Conservation (phyloP, 2,888 invertebrate genomes). For the Carcina quercana region DNA sequence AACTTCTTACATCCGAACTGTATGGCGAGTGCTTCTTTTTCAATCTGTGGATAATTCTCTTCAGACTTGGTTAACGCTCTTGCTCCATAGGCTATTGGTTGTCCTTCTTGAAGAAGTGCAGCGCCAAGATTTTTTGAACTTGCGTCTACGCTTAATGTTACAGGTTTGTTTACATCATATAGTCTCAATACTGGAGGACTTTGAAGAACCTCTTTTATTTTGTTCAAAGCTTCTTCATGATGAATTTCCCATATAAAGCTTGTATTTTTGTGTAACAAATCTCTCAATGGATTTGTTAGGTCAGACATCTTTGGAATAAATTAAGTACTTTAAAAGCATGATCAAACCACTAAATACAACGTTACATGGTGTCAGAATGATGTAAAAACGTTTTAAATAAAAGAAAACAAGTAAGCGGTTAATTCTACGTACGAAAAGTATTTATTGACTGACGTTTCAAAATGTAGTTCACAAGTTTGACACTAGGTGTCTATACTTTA, state of each 20-base stretch:
- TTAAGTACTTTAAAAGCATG: too few relatives aligned
- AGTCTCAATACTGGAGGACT: constrained; percentile 8
- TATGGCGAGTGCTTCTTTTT: constrained; percentile 16
- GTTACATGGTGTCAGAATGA: too few relatives aligned
- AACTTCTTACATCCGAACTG: constrained; percentile 16
- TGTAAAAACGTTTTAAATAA: too few relatives aligned
- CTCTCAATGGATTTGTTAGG: constrained; percentile 7
- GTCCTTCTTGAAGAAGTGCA: constrained; percentile 8
- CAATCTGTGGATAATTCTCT: constrained; percentile 15
- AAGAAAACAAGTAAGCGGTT: too few relatives aligned
- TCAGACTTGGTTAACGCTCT: constrained; percentile 14
- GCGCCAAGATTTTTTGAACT: constrained; percentile 10
- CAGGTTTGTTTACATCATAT: constrained; percentile 5
- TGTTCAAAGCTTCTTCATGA: constrained; percentile 7
- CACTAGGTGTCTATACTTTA: too few relatives aligned
- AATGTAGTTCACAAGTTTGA: too few relatives aligned
- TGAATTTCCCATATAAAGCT: constrained; percentile 9
- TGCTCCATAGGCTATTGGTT: constrained; percentile 13
- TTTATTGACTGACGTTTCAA: too few relatives aligned
- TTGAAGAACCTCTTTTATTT: constrained; percentile 6
- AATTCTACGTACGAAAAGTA: too few relatives aligned
- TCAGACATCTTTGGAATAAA: constrained; percentile 12
- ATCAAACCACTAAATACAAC: too few relatives aligned
- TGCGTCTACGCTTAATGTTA: constrained; percentile 8
- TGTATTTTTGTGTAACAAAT: constrained; percentile 10